phyloP scores from a whole-genome alignment of 2,113 vertebrate species.

The Cryptotis parvus region DNA sequence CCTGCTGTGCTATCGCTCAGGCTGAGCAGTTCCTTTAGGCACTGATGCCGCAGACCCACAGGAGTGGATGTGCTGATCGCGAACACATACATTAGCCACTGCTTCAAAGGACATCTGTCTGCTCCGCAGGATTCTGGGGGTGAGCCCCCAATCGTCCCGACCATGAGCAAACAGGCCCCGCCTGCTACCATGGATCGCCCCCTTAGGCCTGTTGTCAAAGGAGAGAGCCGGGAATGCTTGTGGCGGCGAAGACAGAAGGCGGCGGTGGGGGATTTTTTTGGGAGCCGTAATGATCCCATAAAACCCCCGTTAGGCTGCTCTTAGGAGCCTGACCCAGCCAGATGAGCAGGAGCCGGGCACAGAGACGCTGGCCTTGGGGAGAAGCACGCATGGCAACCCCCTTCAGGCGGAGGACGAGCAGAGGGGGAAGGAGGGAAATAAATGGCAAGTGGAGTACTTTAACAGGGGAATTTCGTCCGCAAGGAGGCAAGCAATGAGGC shows the following conservation, averaged over 20 bases:
- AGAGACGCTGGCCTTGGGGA: conserved; percentile 85
- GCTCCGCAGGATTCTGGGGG: too few relatives aligned
- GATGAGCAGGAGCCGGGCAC: conserved; percentile 82
- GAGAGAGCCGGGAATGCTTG: conserved; percentile 82
- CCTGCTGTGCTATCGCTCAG: too few relatives aligned
- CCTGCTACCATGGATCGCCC: neutral
- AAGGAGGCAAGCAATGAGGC: conserved; percentile 88
- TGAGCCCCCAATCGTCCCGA: too few relatives aligned
- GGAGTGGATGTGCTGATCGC: too few relatives aligned
- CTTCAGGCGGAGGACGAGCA: neutral
- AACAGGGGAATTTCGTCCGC: conserved; percentile 87
- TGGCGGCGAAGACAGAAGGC: conserved; percentile 77
- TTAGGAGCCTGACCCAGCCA: conserved; percentile 83
- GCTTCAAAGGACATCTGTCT: too few relatives aligned
- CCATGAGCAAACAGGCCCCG: too few relatives aligned
- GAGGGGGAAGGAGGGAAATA: neutral
- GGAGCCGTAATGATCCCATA: conserved; percentile 83
- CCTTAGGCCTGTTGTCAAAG: conserved; percentile 67
- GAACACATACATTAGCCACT: too few relatives aligned
- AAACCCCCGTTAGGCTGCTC: conserved; percentile 87
- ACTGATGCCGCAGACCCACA: too few relatives aligned
- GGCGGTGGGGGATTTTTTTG: conserved; percentile 72
- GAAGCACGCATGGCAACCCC: conserved; percentile 83
- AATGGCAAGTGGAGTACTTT: conserved; percentile 85
- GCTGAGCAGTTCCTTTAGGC: too few relatives aligned